Evolutionary conservation across 2,888 invertebrate species (phyloP).

Genomic region (Syrista parreyssii): DNA sequence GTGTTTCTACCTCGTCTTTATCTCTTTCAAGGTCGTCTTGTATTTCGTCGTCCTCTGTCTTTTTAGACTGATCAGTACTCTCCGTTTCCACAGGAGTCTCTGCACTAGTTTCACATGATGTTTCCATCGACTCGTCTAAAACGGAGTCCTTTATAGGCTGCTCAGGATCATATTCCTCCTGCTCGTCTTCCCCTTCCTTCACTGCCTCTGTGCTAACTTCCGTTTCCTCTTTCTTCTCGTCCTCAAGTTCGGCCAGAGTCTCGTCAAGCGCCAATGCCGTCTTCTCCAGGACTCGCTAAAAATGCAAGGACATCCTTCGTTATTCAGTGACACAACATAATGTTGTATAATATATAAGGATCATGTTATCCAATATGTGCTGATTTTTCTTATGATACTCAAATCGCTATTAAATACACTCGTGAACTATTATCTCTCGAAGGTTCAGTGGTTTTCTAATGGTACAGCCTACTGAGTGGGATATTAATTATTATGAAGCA

Average conservation of each 20-base stretch:
- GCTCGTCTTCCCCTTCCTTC: conserved; percentile 43
- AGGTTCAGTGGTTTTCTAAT: background rate
- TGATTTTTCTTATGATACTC: background rate
- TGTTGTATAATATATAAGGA: background rate
- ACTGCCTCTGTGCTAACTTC: conserved; percentile 50
- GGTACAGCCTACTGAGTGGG: conserved; percentile 2
- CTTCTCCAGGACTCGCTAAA: conserved; percentile 58
- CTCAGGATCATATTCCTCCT: conserved; percentile 17
- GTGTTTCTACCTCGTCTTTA: conserved; percentile 42
- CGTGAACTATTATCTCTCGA: background rate
- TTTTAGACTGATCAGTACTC: conserved; percentile 76
- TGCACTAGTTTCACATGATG: conserved; percentile 75
- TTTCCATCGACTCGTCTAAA: conserved; percentile 58
- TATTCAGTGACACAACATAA: background rate
- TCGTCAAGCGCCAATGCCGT: conserved; percentile 49
- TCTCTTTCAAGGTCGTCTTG: conserved; percentile 50
- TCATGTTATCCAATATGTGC: background rate
- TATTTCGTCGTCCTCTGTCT: conserved; percentile 70
- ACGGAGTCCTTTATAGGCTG: conserved; percentile 3
- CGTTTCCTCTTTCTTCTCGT: conserved; percentile 43
- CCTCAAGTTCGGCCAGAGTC: conserved; percentile 46
- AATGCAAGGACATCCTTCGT: background rate
- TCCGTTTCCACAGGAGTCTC: conserved; percentile 76
- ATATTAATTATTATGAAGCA: conserved; percentile 30
- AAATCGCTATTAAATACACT: background rate